Base-by-base conservation (phyloP, 2,888 invertebrate genomes). In the Cantharis rufa region DNA sequence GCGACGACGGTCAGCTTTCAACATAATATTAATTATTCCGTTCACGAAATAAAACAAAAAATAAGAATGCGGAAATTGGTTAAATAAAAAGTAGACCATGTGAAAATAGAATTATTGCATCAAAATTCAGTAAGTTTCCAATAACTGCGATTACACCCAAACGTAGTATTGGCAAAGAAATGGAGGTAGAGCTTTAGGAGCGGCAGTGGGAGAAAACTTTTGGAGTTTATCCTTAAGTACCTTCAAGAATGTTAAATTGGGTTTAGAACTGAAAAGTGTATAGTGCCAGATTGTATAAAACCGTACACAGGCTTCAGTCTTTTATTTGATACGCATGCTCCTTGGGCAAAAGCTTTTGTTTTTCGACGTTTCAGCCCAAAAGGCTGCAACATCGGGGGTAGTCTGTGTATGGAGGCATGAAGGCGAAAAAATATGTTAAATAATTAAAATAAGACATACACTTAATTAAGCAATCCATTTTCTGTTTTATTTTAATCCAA, bases 381-480 rank as follows among this genome's bases (percentile, higher is more conserved):
- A 48, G 32, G n/a, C 32, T 1, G 3, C 1, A 5, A 4, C 13
- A 48, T 48, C n/a, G 48, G 48, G 48, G n/a, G 10, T 13, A 64
- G 64, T 21, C n/a, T 64, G 64, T 10, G 21, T 48, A 48, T 1
- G 18, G 64, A 21, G 3, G 21, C 21, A 21, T 21, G 21, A n/a
- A 64, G 21, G 21, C 70, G 75, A 21, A 78, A 75, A 73, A 75
- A 75, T 73, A 66, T 68, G 76, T 75, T 62, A 71, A 68, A 71
- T 75, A 71, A 75, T 73, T 72, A 75, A 75, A 75, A 66, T 78
- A 72, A 71, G 69, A 80, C 82, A 61, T 82, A 82, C 81, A 82
- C 75, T 82, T 82, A 64, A 82, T 81, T 72, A 81, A 78, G 74
- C 79, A 81, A 77, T 82, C 81, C 82, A 82, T 82, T 79, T 77